Evolutionary conservation across 2,113 vertebrate species (phyloP).

Genomic region (Ammodytes marinus): DNA sequence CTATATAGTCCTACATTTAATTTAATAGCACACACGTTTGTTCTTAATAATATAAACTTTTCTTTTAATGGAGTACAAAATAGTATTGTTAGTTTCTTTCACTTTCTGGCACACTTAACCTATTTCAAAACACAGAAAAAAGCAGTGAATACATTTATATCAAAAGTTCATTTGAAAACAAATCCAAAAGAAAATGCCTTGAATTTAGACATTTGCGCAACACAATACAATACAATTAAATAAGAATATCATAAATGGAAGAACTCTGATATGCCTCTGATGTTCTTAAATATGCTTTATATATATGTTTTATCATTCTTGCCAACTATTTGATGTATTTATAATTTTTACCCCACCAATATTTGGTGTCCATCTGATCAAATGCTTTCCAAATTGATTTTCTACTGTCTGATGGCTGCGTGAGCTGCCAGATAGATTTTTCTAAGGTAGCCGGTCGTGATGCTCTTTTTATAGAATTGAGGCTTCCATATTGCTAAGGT

Average conservation of each 20-base stretch:
- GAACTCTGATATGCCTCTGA: not conserved
- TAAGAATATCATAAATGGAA: not conserved
- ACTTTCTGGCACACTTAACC: not conserved
- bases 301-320: not conserved
- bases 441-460: constrained; percentile 17
- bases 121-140: not conserved
- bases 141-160: not conserved
- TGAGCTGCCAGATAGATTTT: constrained; percentile 30
- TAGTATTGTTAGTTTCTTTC: not conserved
- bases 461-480: constrained; percentile 34
- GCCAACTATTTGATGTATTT: constrained; percentile 2
- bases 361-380: constrained; percentile 35
- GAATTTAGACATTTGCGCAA: not conserved
- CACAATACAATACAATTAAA: not conserved
- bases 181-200: not conserved
- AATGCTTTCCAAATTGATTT: constrained; percentile 40
- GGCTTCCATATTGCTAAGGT: constrained; percentile 33
- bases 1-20: not conserved
- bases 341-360: not conserved
- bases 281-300: not conserved
- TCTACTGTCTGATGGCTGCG: constrained; percentile 33
- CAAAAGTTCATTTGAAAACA: constrained; percentile 4
- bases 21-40: not conserved
- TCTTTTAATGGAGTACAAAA: not conserved
- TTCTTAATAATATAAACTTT: not conserved